Evolutionary conservation across 2,888 invertebrate species (phyloP), one percentile per base, ranked within the genome.

Genomic region (Homarus gammarus): DNA sequence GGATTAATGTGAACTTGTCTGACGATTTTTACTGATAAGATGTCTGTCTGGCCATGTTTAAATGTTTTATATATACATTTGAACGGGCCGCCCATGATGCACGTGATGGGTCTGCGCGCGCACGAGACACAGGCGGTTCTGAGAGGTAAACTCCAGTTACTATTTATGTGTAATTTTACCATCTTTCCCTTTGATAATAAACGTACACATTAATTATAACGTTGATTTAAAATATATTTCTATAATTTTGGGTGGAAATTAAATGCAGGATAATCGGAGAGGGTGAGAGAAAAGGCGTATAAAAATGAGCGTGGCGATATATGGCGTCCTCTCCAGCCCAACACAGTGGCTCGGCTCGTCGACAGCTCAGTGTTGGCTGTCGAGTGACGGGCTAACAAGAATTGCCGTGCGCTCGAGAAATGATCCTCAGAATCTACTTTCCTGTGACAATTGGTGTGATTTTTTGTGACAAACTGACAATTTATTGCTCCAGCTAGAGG

Each of bases 321-420:
- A 0, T 22, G 12, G 77, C 22, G n/a, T n/a, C 6, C 6, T 6
- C 0, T 3, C 27, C 22, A 33, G 8, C 40, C 38, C 22, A 15
- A n/a, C 40, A 27, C 79, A 33, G 36, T 61, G 61, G 56, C 84
- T 38, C 36, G 15, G 73, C n/a, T 15, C 1, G 44, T 10, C 22
- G 33, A 38, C n/a, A 64, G 36, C 56, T 86, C 86, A 86, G 86
- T 86, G 86, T 79, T 86, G 86, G 78, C 70, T 85, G 77, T 70
- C 78, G 33, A 56, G 78, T 79, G 68, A 49, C 70, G 77, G 49
- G 84, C 64, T 70, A 33, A 51, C 51, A 79, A 70, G 31, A n/a
- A n/a, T 36, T 51, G 33, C 51, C 64, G 15, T n/a, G n/a, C 70
- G n/a, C 68, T 75, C 86, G 70, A 6, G 78, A 70, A 15, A 79